Evolutionary conservation across 1,140 invertebrate genomes (phyloP).

Genomic region (Drosophila nikananu): DNA sequence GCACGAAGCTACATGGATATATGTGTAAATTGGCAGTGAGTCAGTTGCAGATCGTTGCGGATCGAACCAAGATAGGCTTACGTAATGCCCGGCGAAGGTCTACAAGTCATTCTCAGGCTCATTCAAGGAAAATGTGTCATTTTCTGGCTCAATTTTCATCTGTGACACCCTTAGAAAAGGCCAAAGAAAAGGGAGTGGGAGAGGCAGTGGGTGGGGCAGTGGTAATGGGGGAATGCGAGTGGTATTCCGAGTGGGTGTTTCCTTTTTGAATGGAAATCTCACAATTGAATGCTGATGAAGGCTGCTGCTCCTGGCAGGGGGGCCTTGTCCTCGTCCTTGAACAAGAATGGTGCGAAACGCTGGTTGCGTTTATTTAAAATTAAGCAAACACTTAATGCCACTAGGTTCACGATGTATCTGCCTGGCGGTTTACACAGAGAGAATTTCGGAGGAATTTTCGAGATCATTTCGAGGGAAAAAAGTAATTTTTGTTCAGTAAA

Average conservation of each 20-base stretch:
- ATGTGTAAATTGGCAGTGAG: conserved; percentile 19
- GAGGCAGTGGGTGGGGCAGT: no score
- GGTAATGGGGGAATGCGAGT: background rate
- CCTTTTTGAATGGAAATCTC: conserved; percentile 24
- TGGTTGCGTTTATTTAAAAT: conserved; percentile 71
- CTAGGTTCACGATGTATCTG: conserved; percentile 14
- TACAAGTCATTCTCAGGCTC: conserved; percentile 1
- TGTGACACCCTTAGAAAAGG: conserved; percentile 10
- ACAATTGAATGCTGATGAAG: conserved; percentile 77
- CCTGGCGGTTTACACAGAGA: conserved; percentile 1
- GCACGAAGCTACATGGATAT: no score
- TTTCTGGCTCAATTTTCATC: conserved; percentile 29
- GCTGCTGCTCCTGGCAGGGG: conserved; percentile 35
- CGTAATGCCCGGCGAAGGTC: conserved; percentile 17
- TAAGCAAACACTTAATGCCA: conserved; percentile 77
- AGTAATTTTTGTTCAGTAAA: no score
- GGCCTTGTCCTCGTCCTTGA: conserved; percentile 17
- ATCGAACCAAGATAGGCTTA: conserved; percentile 30
- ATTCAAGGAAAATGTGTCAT: conserved; percentile 12
- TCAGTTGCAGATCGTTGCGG: conserved; percentile 24
- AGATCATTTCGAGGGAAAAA: no score
- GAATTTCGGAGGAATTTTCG: background rate
- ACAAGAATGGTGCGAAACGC: conserved; percentile 4
- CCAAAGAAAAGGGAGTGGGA: background rate
- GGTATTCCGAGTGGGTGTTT: background rate